phyloP scores from a whole-genome alignment of 2,113 vertebrate genomes.

The Tauraco erythrolophus region DNA sequence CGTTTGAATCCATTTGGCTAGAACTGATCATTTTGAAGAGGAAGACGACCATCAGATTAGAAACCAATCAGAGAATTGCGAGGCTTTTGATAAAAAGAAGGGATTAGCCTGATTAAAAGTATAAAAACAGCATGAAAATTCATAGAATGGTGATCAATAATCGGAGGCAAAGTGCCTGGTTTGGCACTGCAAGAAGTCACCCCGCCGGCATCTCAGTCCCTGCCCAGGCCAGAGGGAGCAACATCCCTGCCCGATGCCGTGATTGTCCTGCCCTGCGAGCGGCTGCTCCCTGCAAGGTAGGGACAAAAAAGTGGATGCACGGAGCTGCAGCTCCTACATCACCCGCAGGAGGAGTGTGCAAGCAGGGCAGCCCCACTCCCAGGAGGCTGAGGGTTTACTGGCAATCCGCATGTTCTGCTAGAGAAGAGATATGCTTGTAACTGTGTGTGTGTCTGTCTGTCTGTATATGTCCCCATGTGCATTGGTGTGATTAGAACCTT shows the following conservation, averaged over 20 bases:
- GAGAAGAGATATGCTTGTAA: not conserved
- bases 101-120: not conserved
- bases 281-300: rapidly evolving
- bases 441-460: rapidly evolving
- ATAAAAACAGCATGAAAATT: not conserved
- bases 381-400: rapidly evolving
- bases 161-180: too few relatives aligned
- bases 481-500: not conserved
- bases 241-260: rapidly evolving
- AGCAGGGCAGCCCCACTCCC: not conserved
- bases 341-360: not conserved
- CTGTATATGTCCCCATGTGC: rapidly evolving
- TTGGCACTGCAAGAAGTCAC: not conserved
- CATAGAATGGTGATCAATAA: too few relatives aligned
- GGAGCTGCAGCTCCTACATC: not conserved
- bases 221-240: not conserved
- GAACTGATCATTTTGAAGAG: not conserved
- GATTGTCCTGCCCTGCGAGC: rapidly evolving
- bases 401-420: rapidly evolving
- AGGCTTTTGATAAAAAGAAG: not conserved
- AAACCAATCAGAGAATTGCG: not conserved
- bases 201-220: not conserved
- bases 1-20: not conserved
- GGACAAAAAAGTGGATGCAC: not conserved
- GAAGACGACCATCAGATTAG: not conserved